A percentile compares a stretch with the other conserved stretches of the same genome.
Conservation (phyloP, 2,113 vertebrate genomes). For the Bos javanicus region DNA sequence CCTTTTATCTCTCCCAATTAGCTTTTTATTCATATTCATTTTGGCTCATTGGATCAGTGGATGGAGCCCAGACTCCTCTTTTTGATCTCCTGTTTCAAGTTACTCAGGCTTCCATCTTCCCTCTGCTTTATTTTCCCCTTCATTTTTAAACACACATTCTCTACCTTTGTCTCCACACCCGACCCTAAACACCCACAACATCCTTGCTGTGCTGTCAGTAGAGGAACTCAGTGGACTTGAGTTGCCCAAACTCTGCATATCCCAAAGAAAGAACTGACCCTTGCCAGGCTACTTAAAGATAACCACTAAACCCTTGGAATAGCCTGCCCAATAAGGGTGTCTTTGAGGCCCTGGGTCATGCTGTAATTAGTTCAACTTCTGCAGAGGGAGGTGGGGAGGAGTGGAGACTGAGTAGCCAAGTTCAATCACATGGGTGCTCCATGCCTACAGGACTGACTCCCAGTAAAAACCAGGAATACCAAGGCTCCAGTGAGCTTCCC, state of each 20-base stretch:
- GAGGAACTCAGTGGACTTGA: background rate
- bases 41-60: background rate
- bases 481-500: background rate
- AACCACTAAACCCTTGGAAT: no score
- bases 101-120: background rate
- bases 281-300: background rate
- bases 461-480: background rate
- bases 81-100: background rate
- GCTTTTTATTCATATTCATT: background rate
- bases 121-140: background rate
- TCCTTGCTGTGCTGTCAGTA: background rate
- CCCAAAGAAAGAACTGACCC: background rate
- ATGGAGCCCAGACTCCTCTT: background rate
- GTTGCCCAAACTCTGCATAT: background rate
- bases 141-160: background rate
- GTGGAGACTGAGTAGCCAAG: background rate
- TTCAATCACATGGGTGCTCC: background rate
- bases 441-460: background rate
- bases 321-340: background rate
- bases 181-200: background rate
- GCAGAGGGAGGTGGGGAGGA: background rate
- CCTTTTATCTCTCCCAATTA: background rate
- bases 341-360: no score
- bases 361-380: background rate
- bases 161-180: background rate